A percentile compares a stretch with the other conserved stretches of the same genome.
Evolutionary conservation across 2,888 invertebrate species (phyloP).

Genomic region (Drosophila nigritarsus): DNA sequence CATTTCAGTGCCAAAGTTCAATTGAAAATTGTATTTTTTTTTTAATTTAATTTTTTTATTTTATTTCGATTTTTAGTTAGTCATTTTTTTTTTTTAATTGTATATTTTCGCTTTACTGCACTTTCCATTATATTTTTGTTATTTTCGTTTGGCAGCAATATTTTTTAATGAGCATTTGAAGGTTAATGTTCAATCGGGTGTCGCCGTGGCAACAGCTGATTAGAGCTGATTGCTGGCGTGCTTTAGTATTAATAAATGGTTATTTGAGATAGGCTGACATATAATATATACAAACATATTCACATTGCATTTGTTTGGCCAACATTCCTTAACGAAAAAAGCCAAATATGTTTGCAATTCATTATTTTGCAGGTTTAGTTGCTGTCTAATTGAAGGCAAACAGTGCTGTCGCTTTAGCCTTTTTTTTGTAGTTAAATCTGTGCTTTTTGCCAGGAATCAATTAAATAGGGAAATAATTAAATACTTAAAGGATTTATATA

Average conservation of each 20-base stretch:
- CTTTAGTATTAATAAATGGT: neutral
- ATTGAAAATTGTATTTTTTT: neutral
- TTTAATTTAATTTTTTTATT: neutral
- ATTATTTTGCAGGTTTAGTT: neutral
- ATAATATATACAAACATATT: neutral
- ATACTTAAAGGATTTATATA: too few species aligned
- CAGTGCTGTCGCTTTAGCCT: neutral
- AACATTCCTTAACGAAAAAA: neutral
- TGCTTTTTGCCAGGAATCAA: neutral
- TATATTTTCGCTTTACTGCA: neutral
- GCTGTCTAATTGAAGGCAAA: neutral
- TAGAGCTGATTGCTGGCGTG: constrained; percentile 14
- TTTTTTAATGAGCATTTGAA: constrained; percentile 34
- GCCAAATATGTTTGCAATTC: neutral
- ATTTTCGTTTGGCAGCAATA: neutral
- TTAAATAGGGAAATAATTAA: neutral
- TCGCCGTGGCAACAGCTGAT: constrained; percentile 37
- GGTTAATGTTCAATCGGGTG: constrained; percentile 49
- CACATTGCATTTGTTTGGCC: neutral
- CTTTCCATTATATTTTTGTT: neutral
- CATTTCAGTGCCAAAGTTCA: neutral
- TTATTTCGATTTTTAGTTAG: neutral
- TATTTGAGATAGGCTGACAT: constrained; percentile 3
- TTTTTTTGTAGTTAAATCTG: neutral
- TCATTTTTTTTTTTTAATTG: neutral